These are phyloP conservation scores for Orycteropus afer DNA, from an alignment of 2,113 vertebrate genomes.

Conservation along the genomic window DNA sequence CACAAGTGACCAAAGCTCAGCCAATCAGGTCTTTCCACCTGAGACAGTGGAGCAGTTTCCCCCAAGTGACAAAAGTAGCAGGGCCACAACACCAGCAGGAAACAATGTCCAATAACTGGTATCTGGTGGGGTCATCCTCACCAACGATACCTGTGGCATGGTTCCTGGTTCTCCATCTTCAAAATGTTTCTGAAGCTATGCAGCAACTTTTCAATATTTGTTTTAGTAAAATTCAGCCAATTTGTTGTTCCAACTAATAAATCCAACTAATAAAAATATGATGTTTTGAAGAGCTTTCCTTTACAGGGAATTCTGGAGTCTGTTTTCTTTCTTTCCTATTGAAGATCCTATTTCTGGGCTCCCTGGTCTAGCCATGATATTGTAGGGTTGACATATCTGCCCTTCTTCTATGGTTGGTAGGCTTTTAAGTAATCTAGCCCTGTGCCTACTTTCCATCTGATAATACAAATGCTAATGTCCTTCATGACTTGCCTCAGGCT, in stretches of 20 bases:
- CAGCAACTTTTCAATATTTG: neutral
- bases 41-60: neutral
- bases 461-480: neutral
- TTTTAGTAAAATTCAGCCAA: constrained; percentile 30
- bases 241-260: constrained; percentile 44
- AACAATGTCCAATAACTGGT: neutral
- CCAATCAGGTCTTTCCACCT: neutral
- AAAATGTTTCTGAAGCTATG: constrained; percentile 22
- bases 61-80: neutral
- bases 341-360: neutral
- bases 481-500: neutral
- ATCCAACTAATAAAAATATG: constrained; percentile 15
- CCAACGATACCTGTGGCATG: neutral
- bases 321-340: neutral
- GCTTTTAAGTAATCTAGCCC: neutral
- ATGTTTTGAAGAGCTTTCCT: neutral
- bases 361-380: neutral
- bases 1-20: neutral
- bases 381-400: neutral
- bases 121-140: neutral
- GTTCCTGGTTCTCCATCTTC: constrained; percentile 4
- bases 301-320: neutral
- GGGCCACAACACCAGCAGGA: neutral
- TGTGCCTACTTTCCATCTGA: neutral
- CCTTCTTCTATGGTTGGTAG: neutral